phyloP scores from a whole-genome alignment of 2,113 vertebrate genomes.

The Nipponia nippon region DNA sequence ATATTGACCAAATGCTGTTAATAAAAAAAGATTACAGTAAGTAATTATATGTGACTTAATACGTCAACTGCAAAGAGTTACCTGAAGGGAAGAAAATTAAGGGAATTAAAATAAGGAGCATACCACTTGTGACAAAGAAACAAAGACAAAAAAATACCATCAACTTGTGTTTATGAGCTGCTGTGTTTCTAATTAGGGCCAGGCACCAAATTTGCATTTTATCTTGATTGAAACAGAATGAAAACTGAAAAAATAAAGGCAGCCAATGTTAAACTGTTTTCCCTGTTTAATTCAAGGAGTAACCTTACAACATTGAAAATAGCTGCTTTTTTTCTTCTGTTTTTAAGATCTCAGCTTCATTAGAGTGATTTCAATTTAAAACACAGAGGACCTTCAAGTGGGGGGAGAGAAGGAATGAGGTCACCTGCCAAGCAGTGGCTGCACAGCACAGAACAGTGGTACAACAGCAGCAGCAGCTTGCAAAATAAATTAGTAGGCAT shows the following conservation, averaged over 20 bases:
- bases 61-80: background rate
- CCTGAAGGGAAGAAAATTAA: constrained; percentile 47
- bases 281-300: constrained; percentile 19
- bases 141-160: constrained; percentile 2
- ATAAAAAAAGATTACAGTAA: background rate
- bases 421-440: background rate
- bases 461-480: background rate
- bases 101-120: constrained; percentile 14
- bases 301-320: constrained; percentile 16
- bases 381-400: background rate
- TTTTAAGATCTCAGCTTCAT: background rate
- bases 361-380: background rate
- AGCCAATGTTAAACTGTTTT: background rate
- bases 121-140: constrained; percentile 11
- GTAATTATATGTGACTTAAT: background rate
- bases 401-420: background rate
- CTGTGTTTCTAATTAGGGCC: constrained; percentile 58
- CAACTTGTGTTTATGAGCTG: constrained; percentile 26
- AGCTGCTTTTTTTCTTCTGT: background rate
- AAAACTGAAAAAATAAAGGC: constrained; percentile 20
- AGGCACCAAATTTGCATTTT: constrained; percentile 54
- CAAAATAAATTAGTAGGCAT: background rate
- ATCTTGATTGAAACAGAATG: constrained; percentile 54
- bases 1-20: background rate
- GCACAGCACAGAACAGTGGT: accelerated